Conservation (phyloP, 2,888 invertebrate genomes). For the Xylocampa areola region DNA sequence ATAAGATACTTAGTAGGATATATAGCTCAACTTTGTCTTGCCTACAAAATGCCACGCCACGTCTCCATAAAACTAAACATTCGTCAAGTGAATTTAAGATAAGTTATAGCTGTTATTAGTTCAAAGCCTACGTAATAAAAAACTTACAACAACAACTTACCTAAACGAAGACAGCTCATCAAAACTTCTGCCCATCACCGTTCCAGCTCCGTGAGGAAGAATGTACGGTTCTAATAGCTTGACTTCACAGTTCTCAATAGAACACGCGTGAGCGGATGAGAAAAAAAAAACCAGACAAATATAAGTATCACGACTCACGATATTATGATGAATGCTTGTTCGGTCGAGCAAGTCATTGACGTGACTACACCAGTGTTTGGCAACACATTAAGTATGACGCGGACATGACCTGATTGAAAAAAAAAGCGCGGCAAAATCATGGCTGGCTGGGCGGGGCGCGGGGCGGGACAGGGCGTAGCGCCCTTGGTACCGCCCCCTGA, state of each 20-base stretch:
- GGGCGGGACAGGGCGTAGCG: conserved; percentile 84
- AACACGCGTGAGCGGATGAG: conserved; percentile 47
- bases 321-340: conserved; percentile 59
- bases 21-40: too few relatives aligned
- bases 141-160: conserved; percentile 32
- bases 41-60: too few relatives aligned
- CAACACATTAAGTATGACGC: conserved; percentile 84
- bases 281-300: conserved; percentile 59
- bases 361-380: conserved; percentile 80
- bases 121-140: conserved; percentile 21
- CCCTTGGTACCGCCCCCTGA: conserved; percentile 87
- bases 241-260: conserved; percentile 40
- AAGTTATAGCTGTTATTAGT: conserved; percentile 6
- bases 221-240: conserved; percentile 37
- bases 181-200: conserved; percentile 23
- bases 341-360: conserved; percentile 59
- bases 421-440: conserved; percentile 86
- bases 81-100: too few relatives aligned
- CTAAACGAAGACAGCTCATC: conserved; percentile 29
- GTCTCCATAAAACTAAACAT: too few relatives aligned
- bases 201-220: conserved; percentile 21
- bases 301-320: conserved; percentile 57
- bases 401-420: conserved; percentile 78
- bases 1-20: too few relatives aligned
- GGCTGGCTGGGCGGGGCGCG: conserved; percentile 83